Evolutionary conservation across 2,888 invertebrate species (phyloP).

Genomic region (Charanyca ferruginea): DNA sequence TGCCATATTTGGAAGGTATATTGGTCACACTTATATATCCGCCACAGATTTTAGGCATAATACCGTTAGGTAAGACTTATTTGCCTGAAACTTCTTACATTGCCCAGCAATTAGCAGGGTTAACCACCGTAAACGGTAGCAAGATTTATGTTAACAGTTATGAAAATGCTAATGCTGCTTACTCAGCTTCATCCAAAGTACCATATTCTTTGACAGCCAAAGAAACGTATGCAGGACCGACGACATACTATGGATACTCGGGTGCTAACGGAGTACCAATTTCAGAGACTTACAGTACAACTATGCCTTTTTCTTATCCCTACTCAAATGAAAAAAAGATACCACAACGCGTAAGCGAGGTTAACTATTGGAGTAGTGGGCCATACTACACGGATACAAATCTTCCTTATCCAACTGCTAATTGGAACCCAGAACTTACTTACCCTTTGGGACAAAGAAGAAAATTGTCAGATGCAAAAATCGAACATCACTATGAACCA

Average conservation of each 20-base stretch:
- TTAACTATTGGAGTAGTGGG: constrained; percentile 26
- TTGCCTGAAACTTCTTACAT: constrained; percentile 34
- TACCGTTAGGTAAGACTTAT: constrained; percentile 73
- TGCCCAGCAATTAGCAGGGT: neutral
- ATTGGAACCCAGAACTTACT: constrained; percentile 16
- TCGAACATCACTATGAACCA: constrained; percentile 44
- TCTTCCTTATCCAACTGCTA: constrained; percentile 13
- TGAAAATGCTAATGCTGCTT: constrained; percentile 2
- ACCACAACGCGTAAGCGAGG: neutral
- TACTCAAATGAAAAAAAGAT: neutral
- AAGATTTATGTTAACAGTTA: neutral
- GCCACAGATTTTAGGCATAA: constrained; percentile 75
- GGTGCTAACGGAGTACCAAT: neutral
- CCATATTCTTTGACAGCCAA: constrained; percentile 15
- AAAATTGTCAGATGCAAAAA: constrained; percentile 30
- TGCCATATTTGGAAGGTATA: constrained; percentile 74
- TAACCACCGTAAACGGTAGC: constrained; percentile 13
- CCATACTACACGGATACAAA: constrained; percentile 20
- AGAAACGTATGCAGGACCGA: constrained; percentile 16
- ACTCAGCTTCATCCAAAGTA: neutral
- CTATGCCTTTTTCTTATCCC: neutral
- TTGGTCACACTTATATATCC: constrained; percentile 73
- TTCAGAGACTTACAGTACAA: neutral
- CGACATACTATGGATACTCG: constrained; percentile 8
- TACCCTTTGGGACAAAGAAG: constrained; percentile 22